Evolutionary conservation across 2,113 vertebrate genomes (phyloP), one percentile per base, ranked within the genome.

Genomic region (Anseranas semipalmata): DNA sequence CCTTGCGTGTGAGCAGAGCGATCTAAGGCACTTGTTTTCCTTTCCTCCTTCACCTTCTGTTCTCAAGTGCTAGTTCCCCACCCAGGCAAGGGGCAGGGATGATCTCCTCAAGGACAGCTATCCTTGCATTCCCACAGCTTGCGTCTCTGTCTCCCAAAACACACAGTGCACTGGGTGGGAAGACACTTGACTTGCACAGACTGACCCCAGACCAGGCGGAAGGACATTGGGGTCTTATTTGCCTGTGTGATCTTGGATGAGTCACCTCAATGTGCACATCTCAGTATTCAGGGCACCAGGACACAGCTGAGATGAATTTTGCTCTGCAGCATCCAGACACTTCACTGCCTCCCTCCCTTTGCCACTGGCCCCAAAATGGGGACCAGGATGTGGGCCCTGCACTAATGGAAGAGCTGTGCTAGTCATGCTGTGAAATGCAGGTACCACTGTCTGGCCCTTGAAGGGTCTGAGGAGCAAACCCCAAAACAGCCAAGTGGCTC

Each of bases 381-480:
- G 28, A 59, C 15, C 22, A 28, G 28, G 13, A 56, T n/a, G 39
- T 0, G 3, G 20, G 39, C 28, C 9, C 30, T 75, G 35, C 39
- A 59, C 77, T 2, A 45, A n/a, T 4, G 9, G 43, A n/a, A 75
- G 27, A 8, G 12, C 35, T 46, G 48, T 39, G 67, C 63, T 83
- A 37, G 58, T 41, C 14, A 10, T 52, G 53, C 27, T 66, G 45
- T 45, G 65, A 77, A 67, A 8, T 9, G 46, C n/a, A 53, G 24
- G 30, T 32, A 72, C 35, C 15, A 4, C 32, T 55, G 56, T 15
- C 45, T 37, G 67, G 41, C 3, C 43, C 21, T 55, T 25, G 1
- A 0, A 0, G 1, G 16, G 15, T n/a, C 1, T 0, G 33, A 52
- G 45, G 21, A 88, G 46, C 59, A 92, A 90, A 66, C 3, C 19